Percentiles rank a stretch among this genome's conserved stretches.
phyloP scores from a whole-genome alignment of 2,113 vertebrate genomes.

The Nicator chloris region DNA sequence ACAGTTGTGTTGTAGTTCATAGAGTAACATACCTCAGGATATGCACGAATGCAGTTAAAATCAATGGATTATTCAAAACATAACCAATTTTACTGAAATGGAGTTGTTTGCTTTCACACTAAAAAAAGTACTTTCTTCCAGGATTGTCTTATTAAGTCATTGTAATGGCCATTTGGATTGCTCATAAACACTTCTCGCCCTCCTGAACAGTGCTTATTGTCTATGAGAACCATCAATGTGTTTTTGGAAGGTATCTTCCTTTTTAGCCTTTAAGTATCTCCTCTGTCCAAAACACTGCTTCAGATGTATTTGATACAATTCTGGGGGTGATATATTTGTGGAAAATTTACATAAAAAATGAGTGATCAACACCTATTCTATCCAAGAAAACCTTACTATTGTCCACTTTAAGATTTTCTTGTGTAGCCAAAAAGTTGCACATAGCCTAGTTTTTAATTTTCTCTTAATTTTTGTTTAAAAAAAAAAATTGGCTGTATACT shows the following conservation, averaged over 20 bases:
- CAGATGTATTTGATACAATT: not conserved
- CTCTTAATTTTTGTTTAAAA: not conserved
- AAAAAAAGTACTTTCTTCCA: not conserved
- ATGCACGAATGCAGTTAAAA: not conserved
- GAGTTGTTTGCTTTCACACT: not conserved
- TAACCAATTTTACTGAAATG: not conserved
- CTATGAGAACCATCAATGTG: not conserved
- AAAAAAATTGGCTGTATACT: no score
- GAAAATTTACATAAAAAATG: not conserved
- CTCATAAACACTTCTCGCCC: not conserved
- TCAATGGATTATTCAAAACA: not conserved
- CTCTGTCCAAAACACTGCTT: not conserved
- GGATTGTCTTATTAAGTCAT: not conserved
- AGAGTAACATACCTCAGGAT: not conserved
- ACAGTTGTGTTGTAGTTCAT: not conserved
- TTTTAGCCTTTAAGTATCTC: not conserved
- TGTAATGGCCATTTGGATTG: not conserved
- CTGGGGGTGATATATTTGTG: not conserved
- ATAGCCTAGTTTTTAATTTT: not conserved
- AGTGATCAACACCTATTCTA: not conserved
- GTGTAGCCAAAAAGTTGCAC: not conserved
- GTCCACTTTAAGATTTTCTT: not conserved
- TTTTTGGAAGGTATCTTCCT: not conserved
- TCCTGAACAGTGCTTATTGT: not conserved
- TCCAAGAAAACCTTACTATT: not conserved